Conservation (phyloP, 2,113 vertebrate species). For the Spheniscus mendiculus region DNA sequence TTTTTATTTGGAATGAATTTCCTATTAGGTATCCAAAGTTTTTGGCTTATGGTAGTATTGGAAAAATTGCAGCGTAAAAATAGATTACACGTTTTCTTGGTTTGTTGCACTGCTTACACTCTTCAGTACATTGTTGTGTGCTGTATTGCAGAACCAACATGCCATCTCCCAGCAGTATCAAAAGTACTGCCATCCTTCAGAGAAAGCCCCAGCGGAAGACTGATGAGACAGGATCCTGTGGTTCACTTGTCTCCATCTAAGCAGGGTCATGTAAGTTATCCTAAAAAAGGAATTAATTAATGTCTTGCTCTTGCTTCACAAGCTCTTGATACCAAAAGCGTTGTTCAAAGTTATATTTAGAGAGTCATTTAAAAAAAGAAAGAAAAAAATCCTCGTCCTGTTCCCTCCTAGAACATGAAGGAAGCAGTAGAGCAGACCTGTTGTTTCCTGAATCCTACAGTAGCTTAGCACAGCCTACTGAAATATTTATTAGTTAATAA, state of each 20-base stretch:
- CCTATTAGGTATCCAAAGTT: not conserved
- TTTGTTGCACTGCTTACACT: not conserved
- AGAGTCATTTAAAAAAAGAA: not conserved
- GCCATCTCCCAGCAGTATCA: constrained; percentile 85
- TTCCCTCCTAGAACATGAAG: not conserved
- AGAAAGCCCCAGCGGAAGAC: constrained; percentile 87
- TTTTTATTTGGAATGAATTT: constrained; percentile 6
- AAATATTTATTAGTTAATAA: not conserved
- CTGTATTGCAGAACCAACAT: constrained; percentile 84
- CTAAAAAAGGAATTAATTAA: not conserved
- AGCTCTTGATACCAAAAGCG: not conserved
- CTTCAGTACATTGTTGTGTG: constrained; percentile 14
- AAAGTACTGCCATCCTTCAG: constrained; percentile 90
- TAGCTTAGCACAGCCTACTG: not conserved
- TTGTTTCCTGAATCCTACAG: not conserved
- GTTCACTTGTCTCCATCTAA: constrained; percentile 89
- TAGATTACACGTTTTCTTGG: not conserved
- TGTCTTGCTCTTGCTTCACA: not conserved
- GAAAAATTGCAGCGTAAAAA: not conserved
- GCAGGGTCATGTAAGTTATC: constrained; percentile 85
- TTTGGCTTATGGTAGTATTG: not conserved
- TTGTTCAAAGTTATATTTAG: not conserved
- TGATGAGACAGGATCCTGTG: constrained; percentile 87
- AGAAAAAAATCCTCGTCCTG: not conserved
- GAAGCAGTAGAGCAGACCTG: not conserved